Conservation (phyloP, 1,140 invertebrate genomes). For the Caligus rogercresseyi region DNA sequence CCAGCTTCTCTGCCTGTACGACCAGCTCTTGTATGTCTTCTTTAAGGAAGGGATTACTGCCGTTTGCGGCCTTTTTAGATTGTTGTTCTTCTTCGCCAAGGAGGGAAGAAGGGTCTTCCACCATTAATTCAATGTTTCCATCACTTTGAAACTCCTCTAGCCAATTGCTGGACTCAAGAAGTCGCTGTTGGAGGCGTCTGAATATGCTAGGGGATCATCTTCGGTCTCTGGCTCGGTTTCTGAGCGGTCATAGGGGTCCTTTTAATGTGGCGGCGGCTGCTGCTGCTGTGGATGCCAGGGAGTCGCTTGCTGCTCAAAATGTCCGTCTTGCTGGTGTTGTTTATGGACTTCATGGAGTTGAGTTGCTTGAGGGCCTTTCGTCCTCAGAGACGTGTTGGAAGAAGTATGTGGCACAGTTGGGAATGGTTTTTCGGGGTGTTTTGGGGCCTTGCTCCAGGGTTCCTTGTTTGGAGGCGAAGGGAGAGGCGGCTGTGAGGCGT, state of each 20-base stretch:
- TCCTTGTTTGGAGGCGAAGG: not conserved
- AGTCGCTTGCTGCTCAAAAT: too few species aligned
- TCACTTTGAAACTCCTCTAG: not conserved
- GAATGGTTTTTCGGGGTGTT: not conserved
- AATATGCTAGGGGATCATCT: not conserved
- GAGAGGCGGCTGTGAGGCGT: not conserved
- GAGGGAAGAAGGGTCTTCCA: too few species aligned
- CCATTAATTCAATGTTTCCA: too few species aligned
- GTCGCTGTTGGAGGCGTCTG: not conserved
- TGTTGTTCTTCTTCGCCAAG: too few species aligned
- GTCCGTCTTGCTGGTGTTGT: too few species aligned
- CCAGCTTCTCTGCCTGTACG: not conserved
- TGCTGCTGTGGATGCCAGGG: too few species aligned
- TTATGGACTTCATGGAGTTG: too few species aligned
- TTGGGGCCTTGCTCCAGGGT: not conserved
- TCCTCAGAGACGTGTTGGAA: not conserved
- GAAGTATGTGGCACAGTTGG: not conserved
- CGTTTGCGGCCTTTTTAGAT: too few species aligned
- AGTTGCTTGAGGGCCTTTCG: too few species aligned
- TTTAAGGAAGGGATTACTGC: not conserved
- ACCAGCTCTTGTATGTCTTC: not conserved
- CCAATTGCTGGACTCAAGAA: not conserved
- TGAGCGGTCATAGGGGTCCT: not conserved
- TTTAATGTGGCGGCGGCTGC: not conserved
- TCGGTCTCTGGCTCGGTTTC: not conserved